A percentile compares a stretch with the other conserved stretches of the same genome.
phyloP scores from a whole-genome alignment of 2,113 vertebrate genomes.

The Benitochromis conjunctus region DNA sequence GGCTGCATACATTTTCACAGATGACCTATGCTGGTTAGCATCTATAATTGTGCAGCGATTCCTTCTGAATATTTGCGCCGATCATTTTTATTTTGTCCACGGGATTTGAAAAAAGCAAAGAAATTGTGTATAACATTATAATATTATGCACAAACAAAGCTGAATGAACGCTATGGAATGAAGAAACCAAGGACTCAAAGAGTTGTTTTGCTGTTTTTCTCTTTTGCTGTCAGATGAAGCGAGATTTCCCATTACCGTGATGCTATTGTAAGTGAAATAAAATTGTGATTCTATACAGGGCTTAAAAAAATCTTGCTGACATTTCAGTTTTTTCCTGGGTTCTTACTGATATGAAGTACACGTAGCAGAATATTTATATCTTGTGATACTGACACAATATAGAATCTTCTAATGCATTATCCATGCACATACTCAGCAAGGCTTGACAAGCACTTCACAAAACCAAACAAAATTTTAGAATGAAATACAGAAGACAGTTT shows the following conservation, averaged over 20 bases:
- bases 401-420: not conserved
- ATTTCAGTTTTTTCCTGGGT: not conserved
- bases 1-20: not conserved
- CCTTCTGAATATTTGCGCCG: not conserved
- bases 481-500: not conserved
- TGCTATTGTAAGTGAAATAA: not conserved
- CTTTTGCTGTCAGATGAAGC: not conserved
- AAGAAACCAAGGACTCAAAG: not conserved
- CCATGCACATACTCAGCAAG: not conserved
- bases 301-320: not conserved
- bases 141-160: not conserved
- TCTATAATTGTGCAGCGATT: not conserved
- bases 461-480: not conserved
- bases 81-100: conserved; percentile 2
- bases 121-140: not conserved
- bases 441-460: not conserved
- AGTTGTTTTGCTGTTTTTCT: not conserved
- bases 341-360: not conserved
- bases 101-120: conserved; percentile 9
- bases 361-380: not conserved
- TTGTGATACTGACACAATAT: not conserved
- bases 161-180: conserved; percentile 14
- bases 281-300: not conserved
- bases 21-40: not conserved
- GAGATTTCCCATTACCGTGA: not conserved